Evolutionary conservation across 2,888 invertebrate genomes (phyloP), one percentile per base, ranked within the genome.

Genomic region (Gibbula magus): DNA sequence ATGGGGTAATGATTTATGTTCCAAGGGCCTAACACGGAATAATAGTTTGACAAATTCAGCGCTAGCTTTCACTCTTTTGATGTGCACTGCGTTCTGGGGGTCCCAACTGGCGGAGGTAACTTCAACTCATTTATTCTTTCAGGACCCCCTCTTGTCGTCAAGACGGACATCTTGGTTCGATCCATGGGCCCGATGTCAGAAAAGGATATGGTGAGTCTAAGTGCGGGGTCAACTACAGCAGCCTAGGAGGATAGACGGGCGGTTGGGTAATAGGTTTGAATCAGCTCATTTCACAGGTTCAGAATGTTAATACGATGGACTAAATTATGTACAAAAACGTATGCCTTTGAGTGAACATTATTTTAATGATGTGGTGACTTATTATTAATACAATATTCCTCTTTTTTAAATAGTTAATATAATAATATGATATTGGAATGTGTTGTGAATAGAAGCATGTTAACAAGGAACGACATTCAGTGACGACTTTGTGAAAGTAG

Each of bases 121-220:
- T 25, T 8, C 16, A 7, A 18, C 52, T n/a, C 32, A 61, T 54
- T 66, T 53, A 18, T 54, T 67, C n/a, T 61, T 79, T 13, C 83
- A 89, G 89, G 87, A 35, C 73, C 80, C 4, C 96, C 96, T 3
- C 95, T 96, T 8, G 94, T 95, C 32, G 95, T 96, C 35, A 95
- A 96, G 91, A 96, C 96, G 53, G 96, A 96, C 92, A 95, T 97
- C 82, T 95, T 96, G 95, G 96, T 97, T 29, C 94, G 96, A 84
- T 96, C 96, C 89, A 96, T 97, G 96, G 96, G 96, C 22, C 96
- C 96, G 75, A 96, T 97, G 87, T 96, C 96, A 2, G 96, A 97
- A 93, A 95, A 96, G 78, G 96, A 96, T 91, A 96, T 97, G 97
- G 96, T 96, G 94, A 78, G 86, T 82, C 25, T 2, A 54, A 29